Percentiles rank a stretch among this genome's conserved stretches.
Conservation (phyloP, 1,140 invertebrate genomes). For the Grapholita molesta region DNA sequence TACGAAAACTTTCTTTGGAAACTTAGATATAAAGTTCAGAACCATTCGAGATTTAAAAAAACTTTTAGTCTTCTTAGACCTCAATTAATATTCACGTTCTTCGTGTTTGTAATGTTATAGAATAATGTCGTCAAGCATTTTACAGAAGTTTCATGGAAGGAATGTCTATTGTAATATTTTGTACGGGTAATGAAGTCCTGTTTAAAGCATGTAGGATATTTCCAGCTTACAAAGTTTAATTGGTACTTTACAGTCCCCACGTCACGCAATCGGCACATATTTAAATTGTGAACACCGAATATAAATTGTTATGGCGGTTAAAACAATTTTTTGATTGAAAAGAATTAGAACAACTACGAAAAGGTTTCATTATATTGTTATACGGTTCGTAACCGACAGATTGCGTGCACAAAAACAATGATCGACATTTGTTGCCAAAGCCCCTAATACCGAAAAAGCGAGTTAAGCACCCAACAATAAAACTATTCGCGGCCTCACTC, state of each 20-base stretch:
- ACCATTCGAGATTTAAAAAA: background rate
- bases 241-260: background rate
- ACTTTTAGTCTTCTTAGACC: background rate
- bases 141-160: background rate
- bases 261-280: conserved; percentile 13
- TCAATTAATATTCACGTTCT: background rate
- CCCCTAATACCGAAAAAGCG: conserved; percentile 43
- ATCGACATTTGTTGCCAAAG: conserved; percentile 41
- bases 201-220: background rate
- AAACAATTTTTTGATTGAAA: conserved; percentile 41
- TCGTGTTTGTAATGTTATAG: background rate
- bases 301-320: conserved; percentile 29
- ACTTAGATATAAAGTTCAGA: too few species aligned
- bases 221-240: background rate
- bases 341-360: conserved; percentile 36
- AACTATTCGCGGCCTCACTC: conserved; percentile 35
- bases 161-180: background rate
- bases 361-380: conserved; percentile 36
- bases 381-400: conserved; percentile 42
- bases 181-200: background rate
- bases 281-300: conserved; percentile 18
- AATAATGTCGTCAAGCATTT: conserved; percentile 2
- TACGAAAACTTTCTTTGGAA: background rate
- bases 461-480: conserved; percentile 43
- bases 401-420: conserved; percentile 61